Conservation (phyloP, 2,113 vertebrate species). For the Alaudala cheleensis region DNA sequence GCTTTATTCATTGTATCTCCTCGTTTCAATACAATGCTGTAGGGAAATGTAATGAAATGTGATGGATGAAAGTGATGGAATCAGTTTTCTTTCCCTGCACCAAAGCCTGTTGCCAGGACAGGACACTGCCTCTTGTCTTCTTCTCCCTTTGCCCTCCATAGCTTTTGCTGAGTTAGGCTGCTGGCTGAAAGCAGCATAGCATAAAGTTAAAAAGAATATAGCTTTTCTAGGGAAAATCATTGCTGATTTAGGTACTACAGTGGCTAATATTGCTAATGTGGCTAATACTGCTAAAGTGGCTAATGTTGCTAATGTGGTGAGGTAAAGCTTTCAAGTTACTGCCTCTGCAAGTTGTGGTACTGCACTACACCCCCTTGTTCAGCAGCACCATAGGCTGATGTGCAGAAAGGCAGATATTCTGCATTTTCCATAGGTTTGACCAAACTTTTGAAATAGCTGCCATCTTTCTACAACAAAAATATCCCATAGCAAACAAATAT, state of each 20-base stretch:
- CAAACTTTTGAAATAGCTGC: background rate
- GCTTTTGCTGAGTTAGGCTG: background rate
- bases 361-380: background rate
- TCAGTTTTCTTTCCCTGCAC: background rate
- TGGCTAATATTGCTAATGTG: background rate
- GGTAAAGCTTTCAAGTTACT: background rate
- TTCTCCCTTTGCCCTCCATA: background rate
- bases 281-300: background rate
- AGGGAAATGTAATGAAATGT: background rate
- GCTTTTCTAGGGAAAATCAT: background rate
- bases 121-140: background rate
- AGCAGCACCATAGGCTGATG: background rate
- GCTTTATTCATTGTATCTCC: background rate
- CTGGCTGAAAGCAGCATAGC: background rate
- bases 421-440: background rate
- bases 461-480: background rate
- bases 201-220: background rate
- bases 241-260: background rate
- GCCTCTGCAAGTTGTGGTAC: background rate
- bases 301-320: background rate
- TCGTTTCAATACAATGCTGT: background rate
- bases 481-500: background rate
- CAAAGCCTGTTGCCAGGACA: background rate
- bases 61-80: background rate
- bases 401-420: background rate